These are phyloP conservation scores for Puma concolor DNA, from an alignment of 2,113 vertebrate genomes.

Conservation along the genomic window DNA sequence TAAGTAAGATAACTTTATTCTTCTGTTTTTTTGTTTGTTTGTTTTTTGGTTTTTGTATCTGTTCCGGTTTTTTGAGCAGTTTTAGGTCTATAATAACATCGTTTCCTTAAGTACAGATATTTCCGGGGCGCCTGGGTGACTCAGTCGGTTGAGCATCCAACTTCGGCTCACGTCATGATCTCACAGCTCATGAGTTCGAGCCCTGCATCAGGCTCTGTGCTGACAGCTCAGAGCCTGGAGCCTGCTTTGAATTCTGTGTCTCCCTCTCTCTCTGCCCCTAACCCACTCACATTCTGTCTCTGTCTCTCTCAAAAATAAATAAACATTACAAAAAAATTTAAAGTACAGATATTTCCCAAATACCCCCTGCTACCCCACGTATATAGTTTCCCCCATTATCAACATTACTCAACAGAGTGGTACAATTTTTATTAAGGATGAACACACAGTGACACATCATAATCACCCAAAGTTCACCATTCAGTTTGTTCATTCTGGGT, in stretches of 20 bases:
- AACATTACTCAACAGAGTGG: not conserved
- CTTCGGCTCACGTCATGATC: no score
- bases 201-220: no score
- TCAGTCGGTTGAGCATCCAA: no score
- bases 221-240: no score
- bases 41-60: not conserved
- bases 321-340: no score
- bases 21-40: not conserved
- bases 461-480: no score
- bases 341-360: not conserved
- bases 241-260: no score
- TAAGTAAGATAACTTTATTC: not conserved
- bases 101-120: not conserved
- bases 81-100: not conserved
- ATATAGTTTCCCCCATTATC: not conserved
- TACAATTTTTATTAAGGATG: not conserved
- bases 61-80: not conserved
- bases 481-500: not conserved
- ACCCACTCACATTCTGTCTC: no score
- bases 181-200: no score
- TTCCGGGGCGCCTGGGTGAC: no score
- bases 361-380: not conserved
- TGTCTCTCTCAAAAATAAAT: no score
- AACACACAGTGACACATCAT: not conserved
- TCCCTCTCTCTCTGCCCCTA: no score